Evolutionary conservation across 2,113 vertebrate species (phyloP), one percentile per base, ranked within the genome.

Genomic region (Amazona guildingii): DNA sequence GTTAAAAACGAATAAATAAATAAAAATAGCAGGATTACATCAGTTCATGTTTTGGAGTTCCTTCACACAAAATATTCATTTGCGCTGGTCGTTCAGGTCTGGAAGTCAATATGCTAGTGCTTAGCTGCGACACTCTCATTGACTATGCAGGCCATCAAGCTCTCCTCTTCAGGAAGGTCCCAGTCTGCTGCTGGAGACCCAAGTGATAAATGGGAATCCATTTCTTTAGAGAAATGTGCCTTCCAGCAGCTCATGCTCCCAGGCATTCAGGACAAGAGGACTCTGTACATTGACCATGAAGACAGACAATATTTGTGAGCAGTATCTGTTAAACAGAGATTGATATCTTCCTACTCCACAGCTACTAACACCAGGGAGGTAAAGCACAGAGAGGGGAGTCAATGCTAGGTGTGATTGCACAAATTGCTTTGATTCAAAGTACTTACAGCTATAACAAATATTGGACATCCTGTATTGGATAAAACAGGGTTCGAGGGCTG

Each of bases 141-240:
- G 10, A 43, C 44, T 49, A 46, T 0, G 0, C 1, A 2, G 41
- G 27, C n/a, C 44, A 55, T 21, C 5, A 14, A 17, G 6, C 14
- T 55, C 7, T 61, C 9, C 35, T 5, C 25, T 84, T 41, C 46
- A 81, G 27, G 10, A 17, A 57, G 17, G 33, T 55, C 37, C 35
- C 43, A 57, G 12, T 44, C 37, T 86, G 41, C 61, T 87, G 20
- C 64, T 57, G 78, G 17, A 66, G 15, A 70, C 33, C 9, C 0
- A 0, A 7, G 39, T 35, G 15, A 4, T 54, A 10, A 66, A 81
- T 28, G 49, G 24, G 31, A 94, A 69, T 48, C 52, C 39, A 67
- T 37, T 9, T 48, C 14, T 1, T 2, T n/a, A 90, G 10, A 69
- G 35, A 80, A 88, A 51, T 6, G 23, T 68, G 25, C 35, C n/a